Evolutionary conservation across 2,797 vertebrate genomes (phyloP).

Genomic region (Scarus forsteni): DNA sequence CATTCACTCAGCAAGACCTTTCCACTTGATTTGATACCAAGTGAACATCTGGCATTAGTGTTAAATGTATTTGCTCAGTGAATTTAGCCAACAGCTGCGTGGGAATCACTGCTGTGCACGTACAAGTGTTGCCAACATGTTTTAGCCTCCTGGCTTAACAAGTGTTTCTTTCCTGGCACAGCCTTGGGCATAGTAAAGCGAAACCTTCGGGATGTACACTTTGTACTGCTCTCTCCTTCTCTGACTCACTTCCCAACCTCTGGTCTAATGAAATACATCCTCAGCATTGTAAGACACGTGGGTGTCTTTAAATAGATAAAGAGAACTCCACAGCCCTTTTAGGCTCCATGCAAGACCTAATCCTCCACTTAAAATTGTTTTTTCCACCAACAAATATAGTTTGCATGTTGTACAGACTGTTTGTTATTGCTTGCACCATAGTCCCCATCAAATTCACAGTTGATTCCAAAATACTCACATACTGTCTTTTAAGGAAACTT

Average conservation of each 20-base stretch:
- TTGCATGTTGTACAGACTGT: slow-evolving; percentile 12
- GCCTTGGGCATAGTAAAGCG: slow-evolving; percentile 41
- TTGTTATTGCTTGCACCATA: not conserved
- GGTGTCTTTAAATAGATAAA: slow-evolving; percentile 72
- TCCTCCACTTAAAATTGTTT: slow-evolving; percentile 50
- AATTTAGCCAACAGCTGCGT: slow-evolving; percentile 49
- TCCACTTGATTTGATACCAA: slow-evolving; percentile 30
- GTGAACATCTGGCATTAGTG: slow-evolving; percentile 28
- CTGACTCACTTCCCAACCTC: slow-evolving; percentile 50
- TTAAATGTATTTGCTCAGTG: slow-evolving; percentile 38
- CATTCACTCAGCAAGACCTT: slow-evolving; percentile 28
- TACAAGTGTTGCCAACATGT: slow-evolving; percentile 59
- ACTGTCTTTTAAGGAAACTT: too few species aligned
- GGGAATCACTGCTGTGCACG: slow-evolving; percentile 35
- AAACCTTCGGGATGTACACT: slow-evolving; percentile 39
- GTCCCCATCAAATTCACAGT: too few species aligned
- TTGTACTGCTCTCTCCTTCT: slow-evolving; percentile 2
- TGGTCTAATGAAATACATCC: slow-evolving; percentile 71
- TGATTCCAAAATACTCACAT: too few species aligned
- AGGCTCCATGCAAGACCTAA: slow-evolving; percentile 48
- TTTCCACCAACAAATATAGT: slow-evolving; percentile 32
- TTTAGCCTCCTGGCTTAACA: slow-evolving; percentile 23
- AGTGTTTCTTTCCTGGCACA: slow-evolving; percentile 32
- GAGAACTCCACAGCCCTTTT: slow-evolving; percentile 63
- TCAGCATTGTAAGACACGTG: slow-evolving; percentile 59